Percentiles rank a stretch among this genome's conserved stretches.
phyloP scores from a whole-genome alignment of 2,888 invertebrate genomes.

The Rhodophaea formosa region DNA sequence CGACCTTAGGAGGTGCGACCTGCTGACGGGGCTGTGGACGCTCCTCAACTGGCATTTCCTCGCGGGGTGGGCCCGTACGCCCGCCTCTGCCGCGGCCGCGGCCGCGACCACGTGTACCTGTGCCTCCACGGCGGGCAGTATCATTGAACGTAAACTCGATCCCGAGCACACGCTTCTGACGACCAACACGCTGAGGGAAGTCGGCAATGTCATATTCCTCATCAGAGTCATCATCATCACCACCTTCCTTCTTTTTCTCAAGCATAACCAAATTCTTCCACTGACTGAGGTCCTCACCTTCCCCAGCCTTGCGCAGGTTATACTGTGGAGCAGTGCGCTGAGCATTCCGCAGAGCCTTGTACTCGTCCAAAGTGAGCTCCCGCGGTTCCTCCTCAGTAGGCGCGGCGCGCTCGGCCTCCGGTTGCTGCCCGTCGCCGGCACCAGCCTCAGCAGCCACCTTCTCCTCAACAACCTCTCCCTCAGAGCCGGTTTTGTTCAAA shows the following conservation, averaged over 20 bases:
- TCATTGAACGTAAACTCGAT: slow-evolving; percentile 95
- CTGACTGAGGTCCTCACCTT: slow-evolving; percentile 94
- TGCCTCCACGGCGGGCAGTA: slow-evolving; percentile 86
- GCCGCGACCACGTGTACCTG: slow-evolving; percentile 84
- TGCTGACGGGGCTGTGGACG: slow-evolving; percentile 55
- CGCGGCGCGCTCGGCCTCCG: slow-evolving; percentile 68
- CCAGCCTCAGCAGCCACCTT: slow-evolving; percentile 71
- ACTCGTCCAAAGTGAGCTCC: slow-evolving; percentile 96
- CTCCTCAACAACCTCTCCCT: slow-evolving; percentile 76
- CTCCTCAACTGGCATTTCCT: slow-evolving; percentile 59
- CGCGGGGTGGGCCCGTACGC: slow-evolving; percentile 54
- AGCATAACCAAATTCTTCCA: slow-evolving; percentile 95
- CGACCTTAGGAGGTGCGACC: slow-evolving; percentile 90
- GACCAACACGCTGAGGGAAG: slow-evolving; percentile 92
- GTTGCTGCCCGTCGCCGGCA: slow-evolving; percentile 64
- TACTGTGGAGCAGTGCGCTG: slow-evolving; percentile 91
- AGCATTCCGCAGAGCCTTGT: slow-evolving; percentile 91
- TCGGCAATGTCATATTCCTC: slow-evolving; percentile 88
- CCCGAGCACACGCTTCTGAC: slow-evolving; percentile 91
- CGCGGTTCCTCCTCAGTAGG: slow-evolving; percentile 89
- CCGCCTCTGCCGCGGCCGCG: slow-evolving; percentile 74
- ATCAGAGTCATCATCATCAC: slow-evolving; percentile 84
- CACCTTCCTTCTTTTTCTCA: slow-evolving; percentile 87
- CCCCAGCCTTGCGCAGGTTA: slow-evolving; percentile 95
- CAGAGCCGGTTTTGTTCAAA: slow-evolving; percentile 73